Evolutionary conservation across 2,113 vertebrate species (phyloP), one percentile per base, ranked within the genome.

Genomic region (Chaetodon trifascialis): DNA sequence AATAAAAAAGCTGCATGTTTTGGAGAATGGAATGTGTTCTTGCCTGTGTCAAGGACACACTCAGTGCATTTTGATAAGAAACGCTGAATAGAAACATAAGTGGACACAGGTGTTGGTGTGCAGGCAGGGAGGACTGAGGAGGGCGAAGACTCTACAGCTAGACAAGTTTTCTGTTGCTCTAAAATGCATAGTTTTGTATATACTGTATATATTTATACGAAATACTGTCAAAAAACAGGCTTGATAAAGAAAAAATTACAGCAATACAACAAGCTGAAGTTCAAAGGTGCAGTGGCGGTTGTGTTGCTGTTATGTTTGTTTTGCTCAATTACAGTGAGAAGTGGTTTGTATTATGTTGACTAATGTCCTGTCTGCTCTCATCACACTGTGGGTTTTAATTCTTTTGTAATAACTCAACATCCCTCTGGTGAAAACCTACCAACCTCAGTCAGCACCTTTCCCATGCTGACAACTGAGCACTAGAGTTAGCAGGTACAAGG

Each of bases 341-440:
- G 44, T 21, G 17, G 23, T 36, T 63, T 46, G 40, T 21, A 7
- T 51, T 23, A 16, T n/a, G 25, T 36, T 65, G 51, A 58, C 44
- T 30, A 12, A 68, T 67, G 63, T 59, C 55, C 62, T 60, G 23
- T 52, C 63, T 63, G 55, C 56, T 63, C 19, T 46, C 7, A 34
- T 36, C 56, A 25, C 23, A 59, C 30, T 62, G 51, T 66, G 30
- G 25, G 38, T 56, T 46, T 19, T 36, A 64, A 55, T 63, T 51
- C 1, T 21, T 6, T 8, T 71, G 14, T 42, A 62, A 62, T 62
- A 15, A 30, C 5, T 3, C 34, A 19, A 17, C 14, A 4, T 80
- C 15, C 42, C 12, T 65, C 30, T 4, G 2, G 6, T 34, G 25
- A 47, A 73, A 34, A 36, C 55, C 10, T 19, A 15, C 47, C 11